phyloP scores from a whole-genome alignment of 2,797 vertebrate species.

The Coregonus suidteri region DNA sequence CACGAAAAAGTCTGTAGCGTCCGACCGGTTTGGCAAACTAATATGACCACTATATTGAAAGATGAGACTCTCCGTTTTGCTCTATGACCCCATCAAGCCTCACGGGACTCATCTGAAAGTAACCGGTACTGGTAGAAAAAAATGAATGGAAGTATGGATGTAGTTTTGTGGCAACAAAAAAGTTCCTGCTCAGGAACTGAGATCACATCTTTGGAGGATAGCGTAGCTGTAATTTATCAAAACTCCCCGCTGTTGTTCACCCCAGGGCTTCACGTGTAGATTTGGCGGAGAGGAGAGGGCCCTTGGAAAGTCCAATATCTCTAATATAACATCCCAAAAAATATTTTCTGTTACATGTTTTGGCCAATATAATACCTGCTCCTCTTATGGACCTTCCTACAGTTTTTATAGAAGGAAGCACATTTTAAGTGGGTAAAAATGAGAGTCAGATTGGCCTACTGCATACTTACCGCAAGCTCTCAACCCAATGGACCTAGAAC shows the following conservation, averaged over 20 bases:
- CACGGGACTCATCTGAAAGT: no score
- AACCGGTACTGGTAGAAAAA: no score
- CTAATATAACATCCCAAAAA: neutral
- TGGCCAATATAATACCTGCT: neutral
- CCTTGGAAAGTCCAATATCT: neutral
- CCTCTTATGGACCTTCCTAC: neutral
- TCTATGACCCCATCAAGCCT: no score
- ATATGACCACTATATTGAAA: no score
- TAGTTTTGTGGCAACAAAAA: no score
- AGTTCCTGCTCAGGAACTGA: slow-evolving; percentile 72
- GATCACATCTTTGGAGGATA: slow-evolving; percentile 76
- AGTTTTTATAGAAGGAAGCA: neutral
- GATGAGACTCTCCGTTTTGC: no score
- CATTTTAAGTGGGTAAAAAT: neutral
- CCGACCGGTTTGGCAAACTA: no score
- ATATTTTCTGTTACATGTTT: neutral
- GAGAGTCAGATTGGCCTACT: slow-evolving; percentile 16
- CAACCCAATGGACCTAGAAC: slow-evolving; percentile 10
- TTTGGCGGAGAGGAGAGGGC: neutral
- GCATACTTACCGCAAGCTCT: neutral
- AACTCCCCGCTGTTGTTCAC: slow-evolving; percentile 51
- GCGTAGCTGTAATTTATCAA: slow-evolving; percentile 77
- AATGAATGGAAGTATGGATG: no score
- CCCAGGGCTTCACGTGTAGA: slow-evolving; percentile 41
- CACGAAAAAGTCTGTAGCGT: no score